Percentiles rank a stretch among this genome's conserved stretches.
Evolutionary conservation across 2,797 vertebrate species (phyloP).

Genomic region (Zenarchopterus dispar): DNA sequence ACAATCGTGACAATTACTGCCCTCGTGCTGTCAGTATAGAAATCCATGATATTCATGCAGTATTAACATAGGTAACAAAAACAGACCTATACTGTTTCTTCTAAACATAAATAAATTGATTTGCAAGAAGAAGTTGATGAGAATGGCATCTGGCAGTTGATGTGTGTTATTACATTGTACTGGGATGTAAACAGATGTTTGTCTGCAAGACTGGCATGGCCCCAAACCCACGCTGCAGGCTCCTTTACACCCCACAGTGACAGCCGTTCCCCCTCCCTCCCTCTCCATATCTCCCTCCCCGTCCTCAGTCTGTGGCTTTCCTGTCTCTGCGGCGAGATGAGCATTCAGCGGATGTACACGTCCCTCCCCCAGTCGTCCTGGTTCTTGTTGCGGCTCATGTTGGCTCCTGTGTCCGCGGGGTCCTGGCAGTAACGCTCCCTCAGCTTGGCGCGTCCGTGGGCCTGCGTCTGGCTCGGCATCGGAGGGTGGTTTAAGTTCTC

Average conservation of each 20-base stretch:
- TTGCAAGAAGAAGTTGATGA: conserved; percentile 65
- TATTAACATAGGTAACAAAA: conserved; percentile 76
- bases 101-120: conserved; percentile 65
- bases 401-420: conserved; percentile 78
- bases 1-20: conserved; percentile 70
- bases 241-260: conserved; percentile 25
- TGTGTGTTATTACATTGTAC: conserved; percentile 73
- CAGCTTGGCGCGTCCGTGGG: conserved; percentile 86
- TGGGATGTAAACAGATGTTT: conserved; percentile 83
- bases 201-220: conserved; percentile 68
- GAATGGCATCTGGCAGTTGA: conserved; percentile 70
- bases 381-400: conserved; percentile 85
- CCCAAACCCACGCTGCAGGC: conserved; percentile 55
- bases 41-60: conserved; percentile 82
- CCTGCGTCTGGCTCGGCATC: conserved; percentile 73
- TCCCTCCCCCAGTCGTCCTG: conserved; percentile 87
- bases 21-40: conserved; percentile 76
- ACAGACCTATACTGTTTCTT: conserved; percentile 59
- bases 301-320: conserved; percentile 44
- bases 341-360: conserved; percentile 85
- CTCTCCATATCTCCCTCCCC: conserved; percentile 16
- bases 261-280: background rate
- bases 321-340: conserved; percentile 30
- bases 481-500: conserved; percentile 87
- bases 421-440: conserved; percentile 88